These are phyloP conservation scores for Neoscelio sp. DNA, from an alignment of 2,888 invertebrate genomes.

Conservation along the genomic window DNA sequence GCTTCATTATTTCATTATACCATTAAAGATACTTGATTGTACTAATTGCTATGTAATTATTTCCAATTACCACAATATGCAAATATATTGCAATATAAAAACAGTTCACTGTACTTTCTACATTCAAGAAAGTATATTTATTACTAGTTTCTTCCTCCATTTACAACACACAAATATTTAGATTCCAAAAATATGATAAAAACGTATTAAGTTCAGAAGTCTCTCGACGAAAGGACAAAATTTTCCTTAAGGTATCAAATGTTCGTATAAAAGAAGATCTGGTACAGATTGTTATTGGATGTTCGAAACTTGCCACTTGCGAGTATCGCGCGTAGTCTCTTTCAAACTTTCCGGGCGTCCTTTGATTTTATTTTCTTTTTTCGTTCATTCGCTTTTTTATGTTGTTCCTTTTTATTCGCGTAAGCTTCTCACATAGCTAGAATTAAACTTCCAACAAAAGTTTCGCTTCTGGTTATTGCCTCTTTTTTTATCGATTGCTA, in stretches of 20 bases:
- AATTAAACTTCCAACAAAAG: constrained; percentile 60
- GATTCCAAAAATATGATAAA: constrained; percentile 1
- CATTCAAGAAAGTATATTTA: too few species aligned
- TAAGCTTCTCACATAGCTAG: constrained; percentile 62
- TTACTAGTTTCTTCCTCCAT: too few species aligned
- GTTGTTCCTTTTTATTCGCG: constrained; percentile 57
- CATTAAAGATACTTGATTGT: too few species aligned
- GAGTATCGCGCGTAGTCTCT: constrained; percentile 74
- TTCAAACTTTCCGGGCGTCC: constrained; percentile 73
- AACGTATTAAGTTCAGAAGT: constrained; percentile 30
- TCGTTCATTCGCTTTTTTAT: constrained; percentile 34
- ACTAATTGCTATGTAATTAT: too few species aligned
- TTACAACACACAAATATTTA: too few species aligned
- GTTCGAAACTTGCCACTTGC: constrained; percentile 81
- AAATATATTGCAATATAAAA: too few species aligned
- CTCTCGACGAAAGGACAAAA: constrained; percentile 9
- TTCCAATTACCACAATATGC: too few species aligned
- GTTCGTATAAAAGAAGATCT: constrained; percentile 57
- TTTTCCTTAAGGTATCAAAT: constrained; percentile 54
- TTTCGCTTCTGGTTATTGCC: constrained; percentile 62
- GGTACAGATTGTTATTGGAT: constrained; percentile 77
- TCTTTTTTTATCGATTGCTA: constrained; percentile 61
- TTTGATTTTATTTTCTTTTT: constrained; percentile 72
- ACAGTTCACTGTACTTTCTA: too few species aligned
- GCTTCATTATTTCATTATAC: too few species aligned